Conservation (phyloP, 2,797 vertebrate genomes). For the Eospalax fontanierii region DNA sequence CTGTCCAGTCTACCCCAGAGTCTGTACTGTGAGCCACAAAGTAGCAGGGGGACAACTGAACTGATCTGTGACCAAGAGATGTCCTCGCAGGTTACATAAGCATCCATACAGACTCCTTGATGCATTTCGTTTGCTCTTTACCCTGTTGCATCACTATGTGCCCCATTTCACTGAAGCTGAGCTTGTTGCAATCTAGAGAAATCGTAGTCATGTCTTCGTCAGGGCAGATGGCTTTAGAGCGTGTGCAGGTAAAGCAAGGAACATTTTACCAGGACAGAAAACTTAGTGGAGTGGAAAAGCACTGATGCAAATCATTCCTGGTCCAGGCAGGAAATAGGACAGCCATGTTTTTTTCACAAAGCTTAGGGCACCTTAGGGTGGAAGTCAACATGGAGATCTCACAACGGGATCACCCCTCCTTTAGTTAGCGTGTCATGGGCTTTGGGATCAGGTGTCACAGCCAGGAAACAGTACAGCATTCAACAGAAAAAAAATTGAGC, state of each 20-base stretch:
- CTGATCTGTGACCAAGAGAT: neutral
- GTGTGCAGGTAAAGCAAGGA: neutral
- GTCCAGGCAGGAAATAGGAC: neutral
- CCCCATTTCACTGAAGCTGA: neutral
- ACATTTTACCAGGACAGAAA: neutral
- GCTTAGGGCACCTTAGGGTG: neutral
- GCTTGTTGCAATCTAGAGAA: conserved; percentile 41
- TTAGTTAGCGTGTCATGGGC: neutral
- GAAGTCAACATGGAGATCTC: neutral
- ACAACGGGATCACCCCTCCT: neutral
- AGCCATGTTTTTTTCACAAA: conserved; percentile 46
- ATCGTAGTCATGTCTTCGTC: neutral
- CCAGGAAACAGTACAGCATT: neutral
- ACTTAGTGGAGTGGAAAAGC: neutral
- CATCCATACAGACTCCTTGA: neutral
- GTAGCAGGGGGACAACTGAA: neutral
- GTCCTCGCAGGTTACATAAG: neutral
- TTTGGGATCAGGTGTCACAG: neutral
- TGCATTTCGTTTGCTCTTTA: neutral
- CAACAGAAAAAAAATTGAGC: neutral
- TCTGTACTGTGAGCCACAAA: neutral
- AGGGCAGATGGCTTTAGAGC: neutral
- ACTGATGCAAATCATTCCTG: neutral
- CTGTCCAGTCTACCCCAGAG: neutral
- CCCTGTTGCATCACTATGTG: neutral